Conservation (phyloP, 2,888 invertebrate species). For the Stratiomys singularior region DNA sequence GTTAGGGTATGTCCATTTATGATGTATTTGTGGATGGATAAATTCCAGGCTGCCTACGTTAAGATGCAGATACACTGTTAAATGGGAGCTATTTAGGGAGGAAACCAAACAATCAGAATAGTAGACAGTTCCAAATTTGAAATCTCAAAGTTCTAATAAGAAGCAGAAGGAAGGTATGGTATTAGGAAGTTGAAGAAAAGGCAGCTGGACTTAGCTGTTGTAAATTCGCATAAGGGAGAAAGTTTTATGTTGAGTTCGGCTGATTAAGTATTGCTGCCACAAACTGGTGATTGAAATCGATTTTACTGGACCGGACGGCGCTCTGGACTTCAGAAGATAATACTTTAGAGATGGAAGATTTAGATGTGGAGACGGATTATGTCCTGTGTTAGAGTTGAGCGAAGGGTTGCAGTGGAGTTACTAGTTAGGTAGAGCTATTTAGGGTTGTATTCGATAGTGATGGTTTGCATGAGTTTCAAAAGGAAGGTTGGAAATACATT, state of each 20-base stretch:
- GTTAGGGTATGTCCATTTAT: slow-evolving; percentile 2
- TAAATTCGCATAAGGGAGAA: neutral
- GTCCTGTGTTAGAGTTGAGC: neutral
- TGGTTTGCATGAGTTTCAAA: too few species aligned
- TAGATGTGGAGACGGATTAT: neutral
- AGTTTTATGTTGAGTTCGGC: neutral
- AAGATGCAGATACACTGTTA: neutral
- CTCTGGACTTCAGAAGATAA: slow-evolving; percentile 39
- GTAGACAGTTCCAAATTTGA: slow-evolving; percentile 18
- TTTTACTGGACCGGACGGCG: slow-evolving; percentile 29
- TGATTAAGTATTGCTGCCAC: neutral
- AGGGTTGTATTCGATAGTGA: too few species aligned
- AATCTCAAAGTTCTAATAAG: slow-evolving; percentile 2
- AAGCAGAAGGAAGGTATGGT: neutral
- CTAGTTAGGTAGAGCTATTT: neutral
- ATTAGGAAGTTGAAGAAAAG: neutral
- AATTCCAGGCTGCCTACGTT: slow-evolving; percentile 8
- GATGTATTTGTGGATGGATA: neutral
- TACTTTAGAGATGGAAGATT: slow-evolving; percentile 9
- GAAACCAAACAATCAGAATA: slow-evolving; percentile 40
- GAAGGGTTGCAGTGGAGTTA: slow-evolving; percentile 14
- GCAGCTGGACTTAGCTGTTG: neutral
- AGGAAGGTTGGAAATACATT: too few species aligned
- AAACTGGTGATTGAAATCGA: slow-evolving; percentile 23
- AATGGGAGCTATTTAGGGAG: slow-evolving; percentile 38